Evolutionary conservation across 2,113 vertebrate genomes (phyloP).

Genomic region (Shinisaurus crocodilurus): DNA sequence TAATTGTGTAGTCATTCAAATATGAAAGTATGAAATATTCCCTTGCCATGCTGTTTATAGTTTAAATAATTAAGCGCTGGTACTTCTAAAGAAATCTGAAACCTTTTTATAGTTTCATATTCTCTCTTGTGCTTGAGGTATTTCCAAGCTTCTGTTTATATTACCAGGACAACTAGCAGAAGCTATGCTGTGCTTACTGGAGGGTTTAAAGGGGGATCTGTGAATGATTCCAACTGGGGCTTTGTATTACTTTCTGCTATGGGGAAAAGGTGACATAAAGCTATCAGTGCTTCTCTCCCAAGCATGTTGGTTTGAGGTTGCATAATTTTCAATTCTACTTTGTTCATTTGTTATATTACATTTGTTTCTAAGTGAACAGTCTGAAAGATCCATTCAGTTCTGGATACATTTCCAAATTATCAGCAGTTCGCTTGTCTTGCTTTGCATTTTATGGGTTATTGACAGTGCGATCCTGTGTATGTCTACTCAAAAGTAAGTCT

Average conservation of each 20-base stretch:
- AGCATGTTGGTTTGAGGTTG: constrained; percentile 27
- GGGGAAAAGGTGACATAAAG: background rate
- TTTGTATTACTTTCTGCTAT: constrained; percentile 4
- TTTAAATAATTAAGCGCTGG: background rate
- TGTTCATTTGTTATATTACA: background rate
- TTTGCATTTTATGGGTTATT: constrained; percentile 13
- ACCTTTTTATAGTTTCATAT: background rate
- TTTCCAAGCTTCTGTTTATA: background rate
- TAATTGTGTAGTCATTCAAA: background rate
- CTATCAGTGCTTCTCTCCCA: background rate
- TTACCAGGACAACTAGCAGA: background rate
- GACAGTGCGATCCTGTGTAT: background rate
- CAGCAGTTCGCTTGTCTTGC: background rate
- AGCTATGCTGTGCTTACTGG: constrained; percentile 2
- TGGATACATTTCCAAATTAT: constrained; percentile 17
- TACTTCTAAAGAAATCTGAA: background rate
- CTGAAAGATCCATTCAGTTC: background rate
- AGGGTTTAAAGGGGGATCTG: constrained; percentile 4
- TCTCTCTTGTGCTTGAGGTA: background rate
- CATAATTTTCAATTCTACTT: constrained; percentile 2
- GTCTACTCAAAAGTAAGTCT: background rate
- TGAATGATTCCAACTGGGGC: constrained; percentile 21
- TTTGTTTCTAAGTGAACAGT: background rate
- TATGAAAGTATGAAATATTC: background rate
- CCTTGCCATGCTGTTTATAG: background rate